Percentiles rank a stretch among this genome's conserved stretches.
These are phyloP conservation scores for Chromoteleia sp. DNA, from an alignment of 2,888 invertebrate genomes.

Conservation along the genomic window DNA sequence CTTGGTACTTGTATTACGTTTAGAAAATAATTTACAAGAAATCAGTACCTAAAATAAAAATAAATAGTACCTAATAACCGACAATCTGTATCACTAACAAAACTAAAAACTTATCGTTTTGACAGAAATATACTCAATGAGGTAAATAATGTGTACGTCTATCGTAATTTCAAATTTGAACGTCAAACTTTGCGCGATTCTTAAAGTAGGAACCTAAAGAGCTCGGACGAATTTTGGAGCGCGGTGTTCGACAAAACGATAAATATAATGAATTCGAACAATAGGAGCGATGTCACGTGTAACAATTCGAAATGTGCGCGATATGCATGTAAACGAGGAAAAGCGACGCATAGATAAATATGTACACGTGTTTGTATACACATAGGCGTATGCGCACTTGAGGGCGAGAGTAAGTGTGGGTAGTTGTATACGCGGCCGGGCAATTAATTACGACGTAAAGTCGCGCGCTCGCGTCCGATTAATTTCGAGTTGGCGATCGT, in stretches of 20 bases:
- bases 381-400: constrained; percentile 32
- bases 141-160: too few species aligned
- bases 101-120: too few species aligned
- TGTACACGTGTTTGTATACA: constrained; percentile 40
- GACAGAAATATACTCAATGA: too few species aligned
- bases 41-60: too few species aligned
- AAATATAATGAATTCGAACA: constrained; percentile 64
- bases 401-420: constrained; percentile 42
- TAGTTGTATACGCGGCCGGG: constrained; percentile 66
- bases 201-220: not conserved
- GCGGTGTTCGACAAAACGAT: constrained; percentile 40
- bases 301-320: constrained; percentile 68
- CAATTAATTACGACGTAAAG: constrained; percentile 76
- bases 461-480: constrained; percentile 74
- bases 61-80: too few species aligned
- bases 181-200: not conserved
- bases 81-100: too few species aligned
- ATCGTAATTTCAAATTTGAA: too few species aligned
- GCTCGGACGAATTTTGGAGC: not conserved
- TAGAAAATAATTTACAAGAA: too few species aligned
- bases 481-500: constrained; percentile 75
- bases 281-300: constrained; percentile 61
- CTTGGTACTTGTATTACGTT: too few species aligned
- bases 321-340: constrained; percentile 71
- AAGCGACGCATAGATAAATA: constrained; percentile 63